Evolutionary conservation across 2,888 invertebrate genomes (phyloP).

Genomic region (Leucoma salicis): DNA sequence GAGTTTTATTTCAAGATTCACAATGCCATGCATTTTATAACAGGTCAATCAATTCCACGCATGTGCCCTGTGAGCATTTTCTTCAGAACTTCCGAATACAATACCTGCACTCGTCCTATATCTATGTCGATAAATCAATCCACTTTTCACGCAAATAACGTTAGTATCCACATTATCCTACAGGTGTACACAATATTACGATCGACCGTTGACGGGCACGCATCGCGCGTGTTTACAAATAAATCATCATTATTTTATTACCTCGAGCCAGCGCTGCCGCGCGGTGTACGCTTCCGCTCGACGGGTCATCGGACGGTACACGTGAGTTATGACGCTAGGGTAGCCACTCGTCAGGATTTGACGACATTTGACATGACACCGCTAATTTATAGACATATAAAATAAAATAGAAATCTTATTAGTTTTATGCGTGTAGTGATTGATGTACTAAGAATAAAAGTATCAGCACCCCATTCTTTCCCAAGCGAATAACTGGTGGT

Average conservation of each 20-base stretch:
- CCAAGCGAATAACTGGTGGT: no score
- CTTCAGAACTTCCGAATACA: no score
- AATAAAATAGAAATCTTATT: no score
- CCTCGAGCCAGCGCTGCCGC: conserved; percentile 46
- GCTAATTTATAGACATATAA: neutral
- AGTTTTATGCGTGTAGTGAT: no score
- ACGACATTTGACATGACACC: conserved; percentile 7
- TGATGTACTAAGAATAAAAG: no score
- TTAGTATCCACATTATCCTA: conserved; percentile 19
- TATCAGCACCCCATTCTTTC: no score
- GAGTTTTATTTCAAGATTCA: no score
- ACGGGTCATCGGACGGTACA: conserved; percentile 36
- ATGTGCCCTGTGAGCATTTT: no score
- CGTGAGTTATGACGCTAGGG: conserved; percentile 36
- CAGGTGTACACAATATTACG: conserved; percentile 54
- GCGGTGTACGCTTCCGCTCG: conserved; percentile 41
- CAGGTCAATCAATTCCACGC: no score
- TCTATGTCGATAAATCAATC: neutral
- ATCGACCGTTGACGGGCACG: conserved; percentile 60
- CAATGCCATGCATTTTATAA: no score
- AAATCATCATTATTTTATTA: conserved; percentile 77
- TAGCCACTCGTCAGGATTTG: conserved; percentile 19
- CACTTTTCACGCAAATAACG: neutral
- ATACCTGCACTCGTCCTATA: no score
- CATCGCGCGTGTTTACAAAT: conserved; percentile 75